Conservation (phyloP, 1,140 invertebrate genomes). For the Riptortus pedestris region DNA sequence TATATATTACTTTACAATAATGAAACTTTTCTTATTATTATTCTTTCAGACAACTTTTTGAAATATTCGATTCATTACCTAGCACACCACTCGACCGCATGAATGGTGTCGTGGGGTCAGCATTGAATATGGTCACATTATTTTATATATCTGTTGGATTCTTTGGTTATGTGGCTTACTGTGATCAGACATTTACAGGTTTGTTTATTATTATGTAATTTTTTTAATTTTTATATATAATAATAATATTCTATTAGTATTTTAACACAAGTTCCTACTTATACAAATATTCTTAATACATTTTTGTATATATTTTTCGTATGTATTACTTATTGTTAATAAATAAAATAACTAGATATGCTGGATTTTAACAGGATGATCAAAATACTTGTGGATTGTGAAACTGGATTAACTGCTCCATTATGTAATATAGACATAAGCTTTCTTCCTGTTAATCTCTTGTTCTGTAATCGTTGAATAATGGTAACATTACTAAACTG, state of each 20-base stretch:
- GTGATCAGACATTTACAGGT: slow-evolving; percentile 60
- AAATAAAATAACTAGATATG: neutral
- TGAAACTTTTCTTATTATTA: too few species aligned
- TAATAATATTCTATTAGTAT: slow-evolving; percentile 6
- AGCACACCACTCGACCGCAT: slow-evolving; percentile 80
- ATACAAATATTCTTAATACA: slow-evolving; percentile 20
- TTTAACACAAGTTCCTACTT: slow-evolving; percentile 18
- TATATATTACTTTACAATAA: too few species aligned
- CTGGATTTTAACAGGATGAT: too few species aligned
- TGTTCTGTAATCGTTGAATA: too few species aligned
- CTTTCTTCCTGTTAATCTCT: too few species aligned
- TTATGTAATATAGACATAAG: too few species aligned
- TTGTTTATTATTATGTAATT: slow-evolving; percentile 30
- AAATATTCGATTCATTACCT: slow-evolving; percentile 83
- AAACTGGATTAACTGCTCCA: too few species aligned
- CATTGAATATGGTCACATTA: slow-evolving; percentile 82
- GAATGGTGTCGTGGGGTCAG: slow-evolving; percentile 73
- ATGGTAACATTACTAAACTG: too few species aligned
- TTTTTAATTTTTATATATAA: slow-evolving; percentile 17
- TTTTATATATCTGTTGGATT: slow-evolving; percentile 80
- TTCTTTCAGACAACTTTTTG: slow-evolving; percentile 72
- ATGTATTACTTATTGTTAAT: neutral
- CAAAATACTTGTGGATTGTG: too few species aligned
- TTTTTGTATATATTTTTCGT: neutral
- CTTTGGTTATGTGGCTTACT: slow-evolving; percentile 91